A percentile compares a stretch with the other conserved stretches of the same genome.
phyloP scores from a whole-genome alignment of 2,113 vertebrate species.

The Nesogale talazaci region DNA sequence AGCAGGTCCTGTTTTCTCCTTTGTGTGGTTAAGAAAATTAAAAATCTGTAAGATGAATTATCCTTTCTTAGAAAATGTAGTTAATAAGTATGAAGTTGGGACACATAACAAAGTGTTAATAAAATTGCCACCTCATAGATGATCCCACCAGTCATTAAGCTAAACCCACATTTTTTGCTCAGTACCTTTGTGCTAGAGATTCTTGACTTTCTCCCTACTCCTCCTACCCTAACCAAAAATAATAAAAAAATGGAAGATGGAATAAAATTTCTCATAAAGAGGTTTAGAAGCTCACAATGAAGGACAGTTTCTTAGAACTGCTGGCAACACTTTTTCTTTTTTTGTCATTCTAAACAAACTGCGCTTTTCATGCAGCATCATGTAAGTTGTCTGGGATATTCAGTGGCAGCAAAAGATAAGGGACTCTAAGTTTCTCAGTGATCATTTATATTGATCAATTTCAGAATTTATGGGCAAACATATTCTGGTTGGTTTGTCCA shows the following conservation, averaged over 20 bases:
- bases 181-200: too few species aligned
- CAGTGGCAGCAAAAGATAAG: neutral
- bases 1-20: neutral
- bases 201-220: neutral
- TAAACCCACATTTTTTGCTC: neutral
- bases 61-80: neutral
- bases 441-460: neutral
- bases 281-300: neutral
- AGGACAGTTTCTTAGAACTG: neutral
- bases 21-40: neutral
- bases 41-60: neutral
- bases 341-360: neutral
- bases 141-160: neutral
- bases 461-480: neutral
- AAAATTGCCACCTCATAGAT: neutral
- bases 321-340: neutral
- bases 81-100: neutral
- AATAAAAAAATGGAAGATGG: neutral
- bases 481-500: neutral
- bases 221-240: neutral
- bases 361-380: neutral
- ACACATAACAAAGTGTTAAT: neutral
- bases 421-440: neutral
- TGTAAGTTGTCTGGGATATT: neutral
- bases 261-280: neutral